Conservation (phyloP, 2,888 invertebrate genomes). For the Halocaridina rubra region DNA sequence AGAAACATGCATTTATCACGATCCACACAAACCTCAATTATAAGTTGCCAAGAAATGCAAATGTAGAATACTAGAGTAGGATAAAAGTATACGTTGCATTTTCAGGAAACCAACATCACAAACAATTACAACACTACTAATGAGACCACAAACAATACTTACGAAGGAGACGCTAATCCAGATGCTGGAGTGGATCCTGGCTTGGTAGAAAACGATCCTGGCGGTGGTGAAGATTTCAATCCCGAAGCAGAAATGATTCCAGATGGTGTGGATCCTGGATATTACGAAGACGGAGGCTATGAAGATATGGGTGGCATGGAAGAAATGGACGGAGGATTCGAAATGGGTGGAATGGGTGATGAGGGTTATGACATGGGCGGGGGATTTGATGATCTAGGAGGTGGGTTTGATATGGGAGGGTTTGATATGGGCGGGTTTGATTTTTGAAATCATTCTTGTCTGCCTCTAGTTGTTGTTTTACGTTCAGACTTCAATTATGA, state of each 20-base stretch:
- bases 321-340: background rate
- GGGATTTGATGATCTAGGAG: background rate
- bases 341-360: background rate
- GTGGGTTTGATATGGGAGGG: background rate
- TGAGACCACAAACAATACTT: background rate
- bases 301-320: slow-evolving; percentile 3
- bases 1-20: no score
- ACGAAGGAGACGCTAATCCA: background rate
- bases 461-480: no score
- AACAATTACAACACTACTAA: slow-evolving; percentile 4
- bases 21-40: no score
- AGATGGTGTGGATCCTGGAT: background rate
- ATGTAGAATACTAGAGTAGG: no score
- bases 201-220: background rate
- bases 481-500: no score
- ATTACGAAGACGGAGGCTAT: background rate
- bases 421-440: background rate
- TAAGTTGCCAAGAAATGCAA: no score
- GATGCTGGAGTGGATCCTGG: background rate
- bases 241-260: slow-evolving; percentile 9
- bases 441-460: no score
- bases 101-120: slow-evolving; percentile 4
- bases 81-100: no score
- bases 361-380: background rate
- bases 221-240: background rate